phyloP scores from a whole-genome alignment of 1,140 invertebrate genomes.

The Halictus rubicundus region DNA sequence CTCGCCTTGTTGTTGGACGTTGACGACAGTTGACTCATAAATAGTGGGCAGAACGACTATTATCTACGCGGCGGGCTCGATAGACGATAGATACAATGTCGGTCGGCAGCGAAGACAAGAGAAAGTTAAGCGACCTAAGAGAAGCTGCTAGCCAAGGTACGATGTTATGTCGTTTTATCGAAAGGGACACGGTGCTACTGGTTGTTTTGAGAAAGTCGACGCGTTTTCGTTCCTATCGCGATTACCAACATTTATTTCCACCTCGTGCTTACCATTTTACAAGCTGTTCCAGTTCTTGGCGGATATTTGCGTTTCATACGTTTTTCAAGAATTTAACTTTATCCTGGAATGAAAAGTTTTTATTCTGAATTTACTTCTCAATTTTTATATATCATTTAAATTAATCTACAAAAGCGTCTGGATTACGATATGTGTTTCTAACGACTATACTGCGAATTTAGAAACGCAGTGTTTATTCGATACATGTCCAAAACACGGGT shows the following conservation, averaged over 20 bases:
- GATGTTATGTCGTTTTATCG: not conserved
- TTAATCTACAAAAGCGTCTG: too few relatives aligned
- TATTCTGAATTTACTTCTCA: too few relatives aligned
- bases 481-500: too few relatives aligned
- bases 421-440: too few relatives aligned
- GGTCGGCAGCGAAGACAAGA: conserved; percentile 71
- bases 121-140: conserved; percentile 75
- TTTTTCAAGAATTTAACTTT: too few relatives aligned
- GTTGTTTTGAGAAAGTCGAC: not conserved
- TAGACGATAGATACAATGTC: conserved; percentile 61
- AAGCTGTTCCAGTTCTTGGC: too few relatives aligned
- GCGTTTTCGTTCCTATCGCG: not conserved
- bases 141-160: conserved; percentile 18
- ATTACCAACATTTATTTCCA: conserved; percentile 30
- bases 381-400: too few relatives aligned
- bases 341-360: too few relatives aligned
- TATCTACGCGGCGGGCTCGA: conserved; percentile 56
- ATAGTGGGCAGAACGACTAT: conserved; percentile 57
- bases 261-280: too few relatives aligned
- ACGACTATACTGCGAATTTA: too few relatives aligned
- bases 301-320: too few relatives aligned
- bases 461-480: too few relatives aligned
- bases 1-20: conserved; percentile 50
- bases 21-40: conserved; percentile 64
- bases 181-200: not conserved